These are phyloP conservation scores for Sycobia sp. DNA, from an alignment of 1,140 invertebrate genomes.

Conservation along the genomic window DNA sequence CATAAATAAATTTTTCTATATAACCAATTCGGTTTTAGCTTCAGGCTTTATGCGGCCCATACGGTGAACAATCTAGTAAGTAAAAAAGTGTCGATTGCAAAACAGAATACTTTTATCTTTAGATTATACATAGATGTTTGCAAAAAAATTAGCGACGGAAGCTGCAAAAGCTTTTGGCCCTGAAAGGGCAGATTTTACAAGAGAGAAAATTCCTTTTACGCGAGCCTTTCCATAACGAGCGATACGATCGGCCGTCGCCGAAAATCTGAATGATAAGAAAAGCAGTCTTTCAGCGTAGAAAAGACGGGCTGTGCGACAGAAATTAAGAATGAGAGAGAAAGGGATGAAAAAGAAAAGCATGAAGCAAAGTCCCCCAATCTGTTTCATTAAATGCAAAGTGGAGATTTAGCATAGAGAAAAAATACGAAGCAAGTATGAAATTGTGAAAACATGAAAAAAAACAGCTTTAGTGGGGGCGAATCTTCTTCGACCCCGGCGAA, in stretches of 20 bases:
- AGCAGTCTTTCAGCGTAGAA: slow-evolving; percentile 12
- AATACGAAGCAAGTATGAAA: neutral
- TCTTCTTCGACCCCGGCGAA: neutral
- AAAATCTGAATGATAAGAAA: slow-evolving; percentile 29
- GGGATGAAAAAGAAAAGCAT: slow-evolving; percentile 2
- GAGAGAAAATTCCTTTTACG: neutral
- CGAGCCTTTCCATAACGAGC: slow-evolving; percentile 15
- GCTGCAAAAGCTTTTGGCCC: neutral
- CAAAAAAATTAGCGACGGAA: slow-evolving; percentile 6
- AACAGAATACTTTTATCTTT: too few species aligned
- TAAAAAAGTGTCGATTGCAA: too few species aligned
- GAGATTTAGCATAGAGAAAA: slow-evolving; percentile 28
- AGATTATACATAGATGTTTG: too few species aligned
- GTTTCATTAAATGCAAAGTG: slow-evolving; percentile 35
- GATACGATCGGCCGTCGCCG: slow-evolving; percentile 30
- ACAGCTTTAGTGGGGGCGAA: neutral
- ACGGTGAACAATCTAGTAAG: too few species aligned
- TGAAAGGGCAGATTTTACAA: neutral
- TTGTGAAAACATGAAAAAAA: neutral
- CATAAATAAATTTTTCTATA: too few species aligned
- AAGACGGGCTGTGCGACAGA: slow-evolving; percentile 18
- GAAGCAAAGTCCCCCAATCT: slow-evolving; percentile 28
- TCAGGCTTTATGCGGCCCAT: too few species aligned
- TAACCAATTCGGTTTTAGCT: too few species aligned
- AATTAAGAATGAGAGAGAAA: slow-evolving; percentile 26